phyloP scores from a whole-genome alignment of 2,797 vertebrate species.

The Chrosomus eos region DNA sequence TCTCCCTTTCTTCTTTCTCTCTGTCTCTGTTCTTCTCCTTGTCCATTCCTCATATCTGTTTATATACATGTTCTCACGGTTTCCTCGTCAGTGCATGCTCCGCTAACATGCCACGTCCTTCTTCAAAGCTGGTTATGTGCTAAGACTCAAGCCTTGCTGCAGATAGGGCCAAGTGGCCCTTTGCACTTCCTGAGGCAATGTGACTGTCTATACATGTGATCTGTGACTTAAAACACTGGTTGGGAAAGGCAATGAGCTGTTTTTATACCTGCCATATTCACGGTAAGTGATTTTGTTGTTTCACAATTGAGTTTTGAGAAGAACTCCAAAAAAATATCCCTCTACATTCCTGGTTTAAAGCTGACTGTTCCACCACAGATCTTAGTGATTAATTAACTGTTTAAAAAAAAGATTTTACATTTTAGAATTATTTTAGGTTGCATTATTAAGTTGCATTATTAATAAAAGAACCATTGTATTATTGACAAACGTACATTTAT shows the following conservation, averaged over 20 bases:
- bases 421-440: neutral
- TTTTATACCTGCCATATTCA: conserved; percentile 8
- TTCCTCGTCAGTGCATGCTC: conserved; percentile 68
- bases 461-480: neutral
- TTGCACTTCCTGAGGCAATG: neutral
- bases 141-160: conserved; percentile 57
- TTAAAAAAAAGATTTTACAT: neutral
- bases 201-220: neutral
- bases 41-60: conserved; percentile 58
- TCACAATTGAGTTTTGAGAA: neutral
- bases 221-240: neutral
- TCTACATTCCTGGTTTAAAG: neutral
- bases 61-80: conserved; percentile 36
- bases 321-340: neutral
- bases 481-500: neutral
- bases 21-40: neutral
- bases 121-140: conserved; percentile 77
- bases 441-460: neutral
- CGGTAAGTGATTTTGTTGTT: conserved; percentile 36
- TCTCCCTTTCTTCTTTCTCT: neutral
- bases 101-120: conserved; percentile 72
- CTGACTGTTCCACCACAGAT: neutral
- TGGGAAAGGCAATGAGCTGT: neutral
- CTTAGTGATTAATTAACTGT: neutral
- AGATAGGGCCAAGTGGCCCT: conserved; percentile 1